Conservation (phyloP, 1,140 invertebrate species). For the Brachionus angularis region DNA sequence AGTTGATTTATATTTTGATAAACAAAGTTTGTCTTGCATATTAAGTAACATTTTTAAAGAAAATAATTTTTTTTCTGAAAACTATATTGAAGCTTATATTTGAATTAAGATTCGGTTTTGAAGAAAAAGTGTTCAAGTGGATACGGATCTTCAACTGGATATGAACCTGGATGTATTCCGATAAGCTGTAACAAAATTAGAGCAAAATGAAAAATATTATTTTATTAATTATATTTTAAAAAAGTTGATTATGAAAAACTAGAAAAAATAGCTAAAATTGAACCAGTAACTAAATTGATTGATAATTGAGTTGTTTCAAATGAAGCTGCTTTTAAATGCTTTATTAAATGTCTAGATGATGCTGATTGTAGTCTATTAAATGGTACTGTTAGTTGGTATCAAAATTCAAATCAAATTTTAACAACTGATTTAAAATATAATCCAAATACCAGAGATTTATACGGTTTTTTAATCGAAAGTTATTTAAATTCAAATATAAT, state of each 20-base stretch:
- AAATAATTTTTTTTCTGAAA: too few species aligned
- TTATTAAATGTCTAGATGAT: background rate
- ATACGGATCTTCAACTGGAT: too few species aligned
- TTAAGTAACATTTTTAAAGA: too few species aligned
- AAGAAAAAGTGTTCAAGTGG: too few species aligned
- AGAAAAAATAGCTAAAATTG: background rate
- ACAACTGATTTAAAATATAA: background rate
- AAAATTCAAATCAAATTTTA: background rate
- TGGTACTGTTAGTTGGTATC: background rate
- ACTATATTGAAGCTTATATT: too few species aligned
- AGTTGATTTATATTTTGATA: too few species aligned
- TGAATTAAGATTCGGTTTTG: too few species aligned
- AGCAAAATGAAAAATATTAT: too few species aligned
- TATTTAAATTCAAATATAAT: background rate
- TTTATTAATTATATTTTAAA: too few species aligned
- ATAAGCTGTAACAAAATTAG: too few species aligned
- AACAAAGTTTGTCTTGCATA: too few species aligned
- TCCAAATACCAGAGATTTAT: background rate
- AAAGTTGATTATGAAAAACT: background rate
- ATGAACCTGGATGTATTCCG: too few species aligned
- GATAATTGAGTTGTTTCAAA: background rate
- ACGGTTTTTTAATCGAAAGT: background rate
- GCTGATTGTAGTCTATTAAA: background rate
- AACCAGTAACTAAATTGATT: background rate
- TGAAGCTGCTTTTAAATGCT: background rate